Evolutionary conservation across 2,888 invertebrate genomes (phyloP), one percentile per base, ranked within the genome.

Genomic region (Oligia fasciuncula): DNA sequence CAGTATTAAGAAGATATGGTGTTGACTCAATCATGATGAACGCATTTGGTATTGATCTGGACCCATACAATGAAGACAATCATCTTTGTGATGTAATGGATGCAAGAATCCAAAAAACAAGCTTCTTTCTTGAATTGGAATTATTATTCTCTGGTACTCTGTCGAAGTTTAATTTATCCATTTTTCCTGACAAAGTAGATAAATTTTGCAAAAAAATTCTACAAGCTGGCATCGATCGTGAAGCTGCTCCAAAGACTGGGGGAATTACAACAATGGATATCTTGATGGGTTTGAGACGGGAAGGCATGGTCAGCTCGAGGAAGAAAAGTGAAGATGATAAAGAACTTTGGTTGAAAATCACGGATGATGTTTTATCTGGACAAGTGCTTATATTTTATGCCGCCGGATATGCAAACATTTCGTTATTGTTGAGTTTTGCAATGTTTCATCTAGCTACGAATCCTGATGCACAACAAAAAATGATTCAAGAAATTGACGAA

Each of bases 321-420:
- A 51, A 51, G 19, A 51, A 19, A 51, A 19, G 17, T 19, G 51
- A 51, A 51, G 2, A 51, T 51, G 19, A 19, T 2, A 19, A 51
- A 51, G 51, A 51, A 51, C 19, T 51, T 51, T 51, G 17, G 17
- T 6, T 51, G 51, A 19, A 51, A 51, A 51, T 51, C 9, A 92
- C 93, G n/a, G 91, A 94, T 13, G 87, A 88, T 17, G 78, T 94
- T 0, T 92, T 95, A 80, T 91, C 93, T 29, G 94, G 94, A n/a
- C 95, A 96, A 85, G 92, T 92, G 4, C 94, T 95, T 81, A 90
- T 96, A 77, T 94, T 96, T 85, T 96, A 94, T 78, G 89, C 91
- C 3, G 97, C 95, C 43, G 97, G 96, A 0, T 96, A 94, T 83
- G 96, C 95, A 75, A 96, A 96, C 17, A 95, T 94, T 49, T 93